Evolutionary conservation across 2,797 vertebrate species (phyloP).

Genomic region (Typhlichthys subterraneus): DNA sequence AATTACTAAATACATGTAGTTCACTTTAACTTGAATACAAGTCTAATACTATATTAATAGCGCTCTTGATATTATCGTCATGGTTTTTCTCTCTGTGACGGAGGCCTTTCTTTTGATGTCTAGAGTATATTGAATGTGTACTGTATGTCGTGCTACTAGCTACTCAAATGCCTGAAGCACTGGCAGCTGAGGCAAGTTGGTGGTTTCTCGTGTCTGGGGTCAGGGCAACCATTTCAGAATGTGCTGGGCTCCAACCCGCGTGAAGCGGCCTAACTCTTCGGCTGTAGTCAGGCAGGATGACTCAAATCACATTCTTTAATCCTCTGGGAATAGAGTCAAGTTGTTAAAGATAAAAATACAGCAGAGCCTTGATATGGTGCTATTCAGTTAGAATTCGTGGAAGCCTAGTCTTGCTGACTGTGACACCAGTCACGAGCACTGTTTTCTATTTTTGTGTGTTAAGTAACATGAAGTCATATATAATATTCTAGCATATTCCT

Average conservation of each 20-base stretch:
- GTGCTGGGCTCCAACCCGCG: slow-evolving; percentile 17
- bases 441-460: neutral
- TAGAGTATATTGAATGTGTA: slow-evolving; percentile 1
- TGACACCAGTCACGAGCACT: neutral
- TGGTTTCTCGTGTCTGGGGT: neutral
- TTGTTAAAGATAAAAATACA: slow-evolving; percentile 55
- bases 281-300: slow-evolving; percentile 7
- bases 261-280: slow-evolving; percentile 22
- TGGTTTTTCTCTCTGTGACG: no score
- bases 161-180: slow-evolving; percentile 26
- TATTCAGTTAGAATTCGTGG: no score
- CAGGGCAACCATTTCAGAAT: slow-evolving; percentile 21
- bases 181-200: slow-evolving; percentile 32
- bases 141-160: slow-evolving; percentile 7
- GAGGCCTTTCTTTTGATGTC: no score
- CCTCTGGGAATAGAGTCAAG: slow-evolving; percentile 18
- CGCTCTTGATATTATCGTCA: no score
- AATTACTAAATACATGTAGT: no score
- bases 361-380: neutral
- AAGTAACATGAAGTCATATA: no score
- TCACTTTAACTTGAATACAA: no score
- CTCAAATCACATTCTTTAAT: slow-evolving; percentile 43
- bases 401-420: no score
- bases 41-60: no score
- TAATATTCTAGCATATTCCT: no score